Base-by-base conservation (phyloP, 1,140 invertebrate genomes). In the Drosophila prosaltans region DNA sequence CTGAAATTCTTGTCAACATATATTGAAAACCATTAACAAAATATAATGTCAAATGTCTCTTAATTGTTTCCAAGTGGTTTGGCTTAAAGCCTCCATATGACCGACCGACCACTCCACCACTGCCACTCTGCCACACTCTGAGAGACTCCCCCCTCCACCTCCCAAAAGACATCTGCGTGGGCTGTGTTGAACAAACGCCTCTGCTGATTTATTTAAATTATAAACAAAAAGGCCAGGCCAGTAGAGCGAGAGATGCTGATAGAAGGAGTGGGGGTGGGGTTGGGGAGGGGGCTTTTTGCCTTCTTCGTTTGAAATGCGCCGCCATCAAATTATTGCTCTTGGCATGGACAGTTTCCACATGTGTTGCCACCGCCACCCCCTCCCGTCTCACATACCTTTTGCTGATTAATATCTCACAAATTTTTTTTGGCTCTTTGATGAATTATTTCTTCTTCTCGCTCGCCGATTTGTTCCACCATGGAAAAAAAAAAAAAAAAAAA, bases 361-460 rank as follows among this genome's bases (percentile, higher is more conserved):
- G 82, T 85, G 82, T 75, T 43, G 11, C 3, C 41, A 30, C 28
- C 4, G 28, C 28, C 28, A 21, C 7, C 11, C 39, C 16, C 9
- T 10, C 16, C 40, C 45, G 36, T 9, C 30, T 51, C 36, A 6
- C 26, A 26, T 36, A 39, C 59, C 28, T 10, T 16, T 16, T 30
- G 60, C 78, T 84, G 82, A 86, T 86, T 86, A 86, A 86, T 86
- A 88, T 88, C 82, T 88, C 80, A 81, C 66, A 88, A 68, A 81
- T 76, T 71, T 81, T 79, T 76, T 71, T 81, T 79, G 64, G 80
- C 69, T 75, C 80, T 88, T 76, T 86, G 82, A 86, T 86, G 82
- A 75, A 86, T 86, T 86, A 88, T 82, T 88, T 75, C 66, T 69
- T 51, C 65, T 71, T 62, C 78, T 85, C 78, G 43, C 69, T 67